phyloP scores from a whole-genome alignment of 2,797 vertebrate species.

The Euthynnus affinis region DNA sequence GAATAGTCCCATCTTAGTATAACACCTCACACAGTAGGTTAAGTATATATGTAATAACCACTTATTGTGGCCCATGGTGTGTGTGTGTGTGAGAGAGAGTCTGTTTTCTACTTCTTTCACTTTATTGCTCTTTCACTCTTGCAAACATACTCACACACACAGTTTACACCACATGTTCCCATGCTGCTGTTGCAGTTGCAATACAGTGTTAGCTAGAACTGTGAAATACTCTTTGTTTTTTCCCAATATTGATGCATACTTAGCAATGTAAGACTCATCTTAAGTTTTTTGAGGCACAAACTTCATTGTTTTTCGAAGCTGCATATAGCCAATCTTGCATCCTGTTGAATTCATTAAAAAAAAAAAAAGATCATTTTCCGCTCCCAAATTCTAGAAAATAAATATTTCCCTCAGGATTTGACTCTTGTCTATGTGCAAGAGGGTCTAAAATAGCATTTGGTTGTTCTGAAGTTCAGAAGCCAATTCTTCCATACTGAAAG shows the following conservation, averaged over 20 bases:
- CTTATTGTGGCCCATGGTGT: neutral
- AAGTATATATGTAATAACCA: conserved; percentile 17
- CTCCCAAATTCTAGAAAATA: neutral
- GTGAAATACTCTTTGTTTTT: conserved; percentile 61
- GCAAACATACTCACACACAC: conserved; percentile 1
- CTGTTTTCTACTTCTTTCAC: conserved; percentile 1
- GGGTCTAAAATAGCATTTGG: neutral
- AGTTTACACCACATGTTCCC: conserved; percentile 37
- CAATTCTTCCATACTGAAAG: neutral
- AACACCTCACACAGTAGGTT: conserved; percentile 20
- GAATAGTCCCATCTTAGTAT: neutral
- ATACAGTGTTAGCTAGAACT: conserved; percentile 64
- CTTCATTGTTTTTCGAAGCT: conserved; percentile 12
- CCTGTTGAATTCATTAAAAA: neutral
- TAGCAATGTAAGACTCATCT: conserved; percentile 4
- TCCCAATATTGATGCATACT: conserved; percentile 51
- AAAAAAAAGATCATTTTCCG: neutral
- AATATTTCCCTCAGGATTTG: neutral
- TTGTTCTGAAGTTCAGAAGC: too few relatives aligned
- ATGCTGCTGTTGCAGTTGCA: conserved; percentile 45
- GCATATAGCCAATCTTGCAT: neutral
- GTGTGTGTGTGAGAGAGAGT: neutral
- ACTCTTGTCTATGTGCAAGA: neutral
- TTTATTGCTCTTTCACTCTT: neutral
- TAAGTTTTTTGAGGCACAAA: neutral